Evolutionary conservation across 2,113 vertebrate species (phyloP).

Genomic region (Paraplagusia blochii): DNA sequence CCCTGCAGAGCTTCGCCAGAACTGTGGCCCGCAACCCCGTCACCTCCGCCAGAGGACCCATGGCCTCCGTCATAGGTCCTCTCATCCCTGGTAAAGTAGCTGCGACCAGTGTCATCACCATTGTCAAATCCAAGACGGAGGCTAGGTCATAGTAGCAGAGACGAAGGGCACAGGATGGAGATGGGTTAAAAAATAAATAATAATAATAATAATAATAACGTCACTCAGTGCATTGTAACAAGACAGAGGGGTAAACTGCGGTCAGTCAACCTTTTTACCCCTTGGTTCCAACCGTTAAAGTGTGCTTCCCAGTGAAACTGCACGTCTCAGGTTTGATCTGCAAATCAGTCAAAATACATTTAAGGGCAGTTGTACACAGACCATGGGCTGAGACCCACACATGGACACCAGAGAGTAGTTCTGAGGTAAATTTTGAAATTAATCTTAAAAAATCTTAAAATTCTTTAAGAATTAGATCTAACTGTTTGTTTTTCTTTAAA

Average conservation of each 20-base stretch:
- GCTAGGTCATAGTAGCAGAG: constrained; percentile 88
- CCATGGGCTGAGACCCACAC: no score
- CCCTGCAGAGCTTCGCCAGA: constrained; percentile 96
- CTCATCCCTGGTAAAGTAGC: constrained; percentile 92
- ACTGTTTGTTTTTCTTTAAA: no score
- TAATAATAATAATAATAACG: no score
- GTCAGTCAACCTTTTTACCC: constrained; percentile 25
- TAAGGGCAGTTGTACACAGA: no score
- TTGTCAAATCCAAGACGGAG: constrained; percentile 98
- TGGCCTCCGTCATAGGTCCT: constrained; percentile 86
- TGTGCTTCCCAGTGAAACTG: constrained; percentile 23
- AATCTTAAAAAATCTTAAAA: no score
- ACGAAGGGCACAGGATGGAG: neutral
- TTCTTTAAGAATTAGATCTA: no score
- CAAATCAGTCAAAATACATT: neutral
- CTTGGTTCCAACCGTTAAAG: constrained; percentile 27
- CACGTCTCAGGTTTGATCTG: neutral
- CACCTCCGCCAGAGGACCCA: constrained; percentile 83
- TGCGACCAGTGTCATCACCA: constrained; percentile 99
- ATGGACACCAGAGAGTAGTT: no score
- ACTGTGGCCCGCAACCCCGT: constrained; percentile 94
- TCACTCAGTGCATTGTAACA: constrained; percentile 81
- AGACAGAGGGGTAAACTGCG: constrained; percentile 65
- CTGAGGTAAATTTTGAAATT: no score
- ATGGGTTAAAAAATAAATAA: constrained; percentile 38